Base-by-base conservation (phyloP, 2,797 vertebrate genomes). In the Otolemur crassicaudatus region DNA sequence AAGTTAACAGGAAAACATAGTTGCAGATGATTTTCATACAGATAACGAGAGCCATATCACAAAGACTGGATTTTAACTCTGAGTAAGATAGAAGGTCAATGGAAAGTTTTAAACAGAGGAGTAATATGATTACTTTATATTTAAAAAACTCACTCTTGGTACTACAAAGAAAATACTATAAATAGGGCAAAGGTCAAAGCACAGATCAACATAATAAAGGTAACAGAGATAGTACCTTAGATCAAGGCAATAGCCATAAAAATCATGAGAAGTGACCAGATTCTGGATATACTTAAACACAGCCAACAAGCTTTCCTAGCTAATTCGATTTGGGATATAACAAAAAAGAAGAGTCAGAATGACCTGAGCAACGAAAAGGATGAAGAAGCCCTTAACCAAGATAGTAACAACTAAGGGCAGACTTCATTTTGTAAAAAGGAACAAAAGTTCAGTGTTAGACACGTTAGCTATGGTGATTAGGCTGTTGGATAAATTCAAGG, bases 21-120 rank as follows among this genome's bases (percentile, higher is more conserved):
- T 25, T 72, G n/a, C 10, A 91, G 43, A 69, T 89, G 63, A 83
- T 23, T 40, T 86, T n/a, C 12, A 75, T 34, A 88, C 25, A 76
- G 8, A 9, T 75, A 61, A 86, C 12, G 22, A 72, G 4, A 11
- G 60, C n/a, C 49, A 93, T 22, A 60, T 79, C 23, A 70, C 65
- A 83, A 80, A 37, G 20, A 58, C 84, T 91, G 83, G 63, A 77
- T 84, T 93, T 95, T 93, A 96, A 96, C 93, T 85, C 20, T 87
- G 61, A 69, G 73, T 94, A 63, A 94, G 37, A 72, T 1, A 10
- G 56, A 13, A 56, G 34, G 61, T 61, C 75, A 79, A 61, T 17
- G 53, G 23, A 69, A 13, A 87, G 29, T 63, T 87, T 88, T 90
- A 27, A 89, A 93, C 92, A 91, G 53, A 31, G 76, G 63, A 96